Percentiles rank a stretch among this genome's conserved stretches.
phyloP scores from a whole-genome alignment of 2,113 vertebrate genomes.

The Myodes glareolus region DNA sequence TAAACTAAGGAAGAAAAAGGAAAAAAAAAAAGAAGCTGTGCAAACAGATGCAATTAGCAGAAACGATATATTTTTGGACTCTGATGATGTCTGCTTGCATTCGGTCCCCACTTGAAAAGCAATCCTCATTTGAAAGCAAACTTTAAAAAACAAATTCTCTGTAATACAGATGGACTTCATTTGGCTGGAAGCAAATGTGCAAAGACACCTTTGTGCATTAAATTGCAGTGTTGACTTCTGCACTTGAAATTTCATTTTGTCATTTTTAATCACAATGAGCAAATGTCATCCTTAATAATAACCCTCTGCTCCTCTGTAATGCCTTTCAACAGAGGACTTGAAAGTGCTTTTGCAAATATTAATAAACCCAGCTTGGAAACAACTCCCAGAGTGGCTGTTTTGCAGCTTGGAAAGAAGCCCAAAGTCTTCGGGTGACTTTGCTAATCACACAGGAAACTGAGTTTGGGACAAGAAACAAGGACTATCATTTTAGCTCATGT shows the following conservation, averaged over 20 bases:
- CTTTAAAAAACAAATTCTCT: slow-evolving; percentile 67
- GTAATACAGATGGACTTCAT: slow-evolving; percentile 63
- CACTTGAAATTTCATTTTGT: slow-evolving; percentile 80
- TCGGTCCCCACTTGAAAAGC: slow-evolving; percentile 71
- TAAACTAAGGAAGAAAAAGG: slow-evolving; percentile 57
- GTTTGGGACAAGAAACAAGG: neutral
- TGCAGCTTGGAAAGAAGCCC: slow-evolving; percentile 49
- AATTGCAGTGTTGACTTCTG: slow-evolving; percentile 71
- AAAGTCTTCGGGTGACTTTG: slow-evolving; percentile 70
- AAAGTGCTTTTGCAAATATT: slow-evolving; percentile 81
- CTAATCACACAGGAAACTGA: slow-evolving; percentile 30
- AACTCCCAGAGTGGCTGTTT: slow-evolving; percentile 61
- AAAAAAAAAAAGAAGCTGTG: neutral
- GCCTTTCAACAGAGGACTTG: slow-evolving; percentile 72
- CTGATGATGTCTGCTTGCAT: slow-evolving; percentile 71
- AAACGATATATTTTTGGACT: slow-evolving; percentile 74
- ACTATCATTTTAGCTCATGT: neutral
- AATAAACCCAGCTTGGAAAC: slow-evolving; percentile 77
- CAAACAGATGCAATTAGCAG: slow-evolving; percentile 72
- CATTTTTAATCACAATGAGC: slow-evolving; percentile 82
- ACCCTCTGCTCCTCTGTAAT: slow-evolving; percentile 70
- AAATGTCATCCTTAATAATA: slow-evolving; percentile 83
- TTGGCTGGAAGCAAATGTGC: slow-evolving; percentile 59
- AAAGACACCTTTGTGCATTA: slow-evolving; percentile 75
- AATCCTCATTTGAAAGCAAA: slow-evolving; percentile 75